Conservation (phyloP, 2,113 vertebrate species). For the Corythaixoides concolor region DNA sequence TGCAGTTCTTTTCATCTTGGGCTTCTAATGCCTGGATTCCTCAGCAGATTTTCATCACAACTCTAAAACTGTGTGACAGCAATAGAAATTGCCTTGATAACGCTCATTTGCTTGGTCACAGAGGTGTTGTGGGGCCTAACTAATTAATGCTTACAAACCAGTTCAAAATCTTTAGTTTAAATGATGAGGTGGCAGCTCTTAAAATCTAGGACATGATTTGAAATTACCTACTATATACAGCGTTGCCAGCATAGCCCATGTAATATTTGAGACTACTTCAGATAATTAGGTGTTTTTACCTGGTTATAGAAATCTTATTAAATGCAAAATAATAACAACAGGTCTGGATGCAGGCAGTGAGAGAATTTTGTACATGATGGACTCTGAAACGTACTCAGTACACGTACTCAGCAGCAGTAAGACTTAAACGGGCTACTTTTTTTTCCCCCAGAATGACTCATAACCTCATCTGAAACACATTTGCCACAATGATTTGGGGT, state of each 20-base stretch:
- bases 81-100: background rate
- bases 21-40: background rate
- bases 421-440: background rate
- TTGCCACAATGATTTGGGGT: background rate
- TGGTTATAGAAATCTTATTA: background rate
- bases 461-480: conserved; percentile 11
- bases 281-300: background rate
- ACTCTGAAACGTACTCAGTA: background rate
- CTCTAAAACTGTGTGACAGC: background rate
- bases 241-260: background rate
- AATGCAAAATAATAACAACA: background rate
- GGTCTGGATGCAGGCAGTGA: background rate
- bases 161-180: background rate
- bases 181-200: background rate
- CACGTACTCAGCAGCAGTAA: background rate
- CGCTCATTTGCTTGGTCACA: background rate
- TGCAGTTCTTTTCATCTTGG: background rate
- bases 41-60: background rate
- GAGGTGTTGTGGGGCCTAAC: background rate
- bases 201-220: background rate
- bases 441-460: background rate
- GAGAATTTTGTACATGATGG: background rate
- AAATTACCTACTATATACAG: background rate
- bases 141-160: background rate
- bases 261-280: background rate